These are phyloP conservation scores for Minunthozetes semirufus DNA, from an alignment of 2,888 invertebrate genomes.

Conservation along the genomic window DNA sequence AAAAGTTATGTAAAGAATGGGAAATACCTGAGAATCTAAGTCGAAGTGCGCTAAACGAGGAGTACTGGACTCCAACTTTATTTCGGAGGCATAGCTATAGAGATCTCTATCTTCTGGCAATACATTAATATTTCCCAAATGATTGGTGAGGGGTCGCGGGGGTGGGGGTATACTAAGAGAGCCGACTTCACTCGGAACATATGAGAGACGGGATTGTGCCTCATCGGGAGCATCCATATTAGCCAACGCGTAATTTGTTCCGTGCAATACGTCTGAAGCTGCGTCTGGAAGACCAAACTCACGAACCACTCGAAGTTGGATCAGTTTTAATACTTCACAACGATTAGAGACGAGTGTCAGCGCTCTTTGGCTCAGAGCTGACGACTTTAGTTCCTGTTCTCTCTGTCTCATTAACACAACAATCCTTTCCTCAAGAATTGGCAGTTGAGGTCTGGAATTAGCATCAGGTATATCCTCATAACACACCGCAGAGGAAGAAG, in stretches of 20 bases:
- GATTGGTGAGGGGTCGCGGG: slow-evolving; percentile 21
- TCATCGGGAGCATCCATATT: not conserved
- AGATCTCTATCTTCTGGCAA: slow-evolving; percentile 29
- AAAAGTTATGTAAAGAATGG: not conserved
- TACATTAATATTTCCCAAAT: not conserved
- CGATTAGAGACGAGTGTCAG: slow-evolving; percentile 56
- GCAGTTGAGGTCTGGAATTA: slow-evolving; percentile 32
- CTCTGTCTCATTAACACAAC: slow-evolving; percentile 73
- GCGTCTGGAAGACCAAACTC: slow-evolving; percentile 89
- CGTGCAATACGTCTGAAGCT: slow-evolving; percentile 63
- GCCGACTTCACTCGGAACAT: slow-evolving; percentile 31
- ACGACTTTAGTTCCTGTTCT: slow-evolving; percentile 70
- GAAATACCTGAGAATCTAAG: slow-evolving; percentile 34
- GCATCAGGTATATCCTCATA: slow-evolving; percentile 35
- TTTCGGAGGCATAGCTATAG: slow-evolving; percentile 31
- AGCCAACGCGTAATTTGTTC: slow-evolving; percentile 33
- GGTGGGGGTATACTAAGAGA: slow-evolving; percentile 34
- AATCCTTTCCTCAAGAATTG: slow-evolving; percentile 49
- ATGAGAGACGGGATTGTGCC: not conserved
- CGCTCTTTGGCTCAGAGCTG: slow-evolving; percentile 72
- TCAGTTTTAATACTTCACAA: slow-evolving; percentile 66
- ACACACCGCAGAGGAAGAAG: slow-evolving; percentile 31
- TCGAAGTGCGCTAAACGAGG: slow-evolving; percentile 31
- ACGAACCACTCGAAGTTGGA: slow-evolving; percentile 79
- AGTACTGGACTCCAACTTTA: slow-evolving; percentile 20